phyloP scores from a whole-genome alignment of 2,797 vertebrate genomes.

The Diglossa cyanea region DNA sequence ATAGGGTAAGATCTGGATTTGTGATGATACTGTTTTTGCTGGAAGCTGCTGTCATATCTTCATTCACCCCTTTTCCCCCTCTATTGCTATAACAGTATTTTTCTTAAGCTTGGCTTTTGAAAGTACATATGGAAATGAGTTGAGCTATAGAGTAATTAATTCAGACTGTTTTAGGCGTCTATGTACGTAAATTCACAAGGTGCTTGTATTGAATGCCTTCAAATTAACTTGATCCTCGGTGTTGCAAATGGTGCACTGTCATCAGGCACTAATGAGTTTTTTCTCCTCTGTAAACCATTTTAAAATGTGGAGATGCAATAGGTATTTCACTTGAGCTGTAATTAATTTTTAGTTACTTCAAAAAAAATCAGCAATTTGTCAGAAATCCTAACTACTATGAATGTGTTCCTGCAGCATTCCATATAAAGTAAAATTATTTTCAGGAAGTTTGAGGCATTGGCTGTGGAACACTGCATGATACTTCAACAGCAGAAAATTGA shows the following conservation, averaged over 20 bases:
- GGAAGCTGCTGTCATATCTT: neutral
- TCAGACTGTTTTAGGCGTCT: neutral
- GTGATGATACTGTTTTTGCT: neutral
- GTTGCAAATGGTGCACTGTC: neutral
- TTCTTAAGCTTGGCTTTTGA: neutral
- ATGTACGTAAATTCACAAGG: neutral
- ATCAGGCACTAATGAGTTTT: neutral
- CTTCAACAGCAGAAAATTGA: neutral
- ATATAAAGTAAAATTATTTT: neutral
- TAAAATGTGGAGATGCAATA: neutral
- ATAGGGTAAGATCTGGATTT: neutral
- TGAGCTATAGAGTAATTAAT: neutral
- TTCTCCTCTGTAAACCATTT: neutral
- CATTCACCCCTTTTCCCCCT: neutral
- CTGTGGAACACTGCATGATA: neutral
- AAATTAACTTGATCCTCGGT: neutral
- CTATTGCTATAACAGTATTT: neutral
- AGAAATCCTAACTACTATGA: neutral
- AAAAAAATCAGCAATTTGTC: neutral
- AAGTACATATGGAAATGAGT: neutral
- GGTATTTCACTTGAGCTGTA: neutral
- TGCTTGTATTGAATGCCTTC: neutral
- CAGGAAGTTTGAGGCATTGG: neutral
- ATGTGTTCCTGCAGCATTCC: neutral
- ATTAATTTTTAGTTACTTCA: neutral